phyloP scores from a whole-genome alignment of 2,797 vertebrate species.

The Tragopan temminckii region DNA sequence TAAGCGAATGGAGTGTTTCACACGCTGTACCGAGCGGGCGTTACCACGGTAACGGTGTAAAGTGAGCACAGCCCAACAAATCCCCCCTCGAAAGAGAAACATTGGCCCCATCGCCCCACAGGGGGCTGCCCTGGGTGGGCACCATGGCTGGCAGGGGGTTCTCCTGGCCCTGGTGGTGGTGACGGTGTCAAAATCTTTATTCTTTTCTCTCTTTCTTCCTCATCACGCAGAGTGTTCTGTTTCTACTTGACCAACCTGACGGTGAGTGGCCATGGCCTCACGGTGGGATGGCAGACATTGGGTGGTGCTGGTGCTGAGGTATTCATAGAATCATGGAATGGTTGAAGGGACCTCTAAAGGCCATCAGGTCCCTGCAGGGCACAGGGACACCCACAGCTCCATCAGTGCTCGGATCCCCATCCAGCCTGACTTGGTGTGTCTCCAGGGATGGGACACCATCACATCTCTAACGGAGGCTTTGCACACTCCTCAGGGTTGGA shows the following conservation, averaged over 20 bases:
- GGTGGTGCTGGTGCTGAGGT: background rate
- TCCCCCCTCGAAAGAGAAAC: background rate
- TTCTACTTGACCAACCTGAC: accelerated
- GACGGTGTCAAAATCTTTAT: accelerated
- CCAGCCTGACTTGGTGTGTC: too few species aligned
- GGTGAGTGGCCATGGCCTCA: accelerated
- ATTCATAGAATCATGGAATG: too few species aligned
- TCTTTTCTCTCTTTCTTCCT: too few species aligned
- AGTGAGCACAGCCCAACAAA: background rate
- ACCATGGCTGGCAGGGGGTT: background rate
- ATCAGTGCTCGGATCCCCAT: too few species aligned
- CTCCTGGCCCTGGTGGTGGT: accelerated
- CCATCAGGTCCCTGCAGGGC: too few species aligned
- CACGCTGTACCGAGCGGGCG: background rate
- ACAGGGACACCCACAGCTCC: too few species aligned
- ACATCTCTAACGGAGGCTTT: background rate
- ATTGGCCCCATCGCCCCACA: accelerated
- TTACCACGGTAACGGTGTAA: conserved; percentile 71
- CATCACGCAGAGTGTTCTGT: accelerated
- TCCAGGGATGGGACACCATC: too few species aligned
- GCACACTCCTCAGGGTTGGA: accelerated
- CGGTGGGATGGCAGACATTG: background rate
- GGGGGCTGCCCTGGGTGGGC: background rate
- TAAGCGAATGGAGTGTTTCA: conserved; percentile 63
- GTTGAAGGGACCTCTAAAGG: too few species aligned